These are phyloP conservation scores for Serranus cabrilla DNA, from an alignment of 2,797 vertebrate genomes.

Conservation along the genomic window DNA sequence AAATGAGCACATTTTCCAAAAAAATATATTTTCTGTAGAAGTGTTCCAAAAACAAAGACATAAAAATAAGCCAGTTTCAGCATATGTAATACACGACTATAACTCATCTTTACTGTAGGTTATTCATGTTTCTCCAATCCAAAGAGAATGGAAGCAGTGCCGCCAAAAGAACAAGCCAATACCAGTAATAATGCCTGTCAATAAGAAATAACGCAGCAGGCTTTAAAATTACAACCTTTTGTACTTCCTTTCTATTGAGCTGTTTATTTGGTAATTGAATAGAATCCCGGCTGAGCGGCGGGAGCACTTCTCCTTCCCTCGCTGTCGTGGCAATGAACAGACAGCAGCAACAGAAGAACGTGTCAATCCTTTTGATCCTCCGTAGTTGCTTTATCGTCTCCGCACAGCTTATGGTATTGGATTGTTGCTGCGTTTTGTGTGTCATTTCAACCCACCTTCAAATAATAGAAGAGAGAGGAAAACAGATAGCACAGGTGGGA, in stretches of 20 bases:
- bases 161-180: conserved; percentile 15
- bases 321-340: conserved; percentile 47
- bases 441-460: conserved; percentile 61
- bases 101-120: background rate
- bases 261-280: conserved; percentile 74
- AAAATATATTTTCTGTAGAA: background rate
- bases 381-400: conserved; percentile 68
- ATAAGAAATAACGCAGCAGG: conserved; percentile 32
- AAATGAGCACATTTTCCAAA: background rate
- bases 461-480: conserved; percentile 50
- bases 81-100: background rate
- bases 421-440: conserved; percentile 62
- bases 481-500: conserved; percentile 67
- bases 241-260: conserved; percentile 48
- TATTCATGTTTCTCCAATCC: conserved; percentile 9
- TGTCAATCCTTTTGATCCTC: conserved; percentile 71
- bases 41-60: background rate
- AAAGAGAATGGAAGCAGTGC: conserved; percentile 1
- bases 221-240: conserved; percentile 56
- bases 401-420: conserved; percentile 71
- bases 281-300: conserved; percentile 51
- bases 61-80: background rate
- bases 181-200: conserved; percentile 41
- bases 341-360: conserved; percentile 66
- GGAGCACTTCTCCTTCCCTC: conserved; percentile 49